A percentile compares a stretch with the other conserved stretches of the same genome.
Evolutionary conservation across 2,113 vertebrate species (phyloP).

Genomic region (Centrocercus urophasianus): DNA sequence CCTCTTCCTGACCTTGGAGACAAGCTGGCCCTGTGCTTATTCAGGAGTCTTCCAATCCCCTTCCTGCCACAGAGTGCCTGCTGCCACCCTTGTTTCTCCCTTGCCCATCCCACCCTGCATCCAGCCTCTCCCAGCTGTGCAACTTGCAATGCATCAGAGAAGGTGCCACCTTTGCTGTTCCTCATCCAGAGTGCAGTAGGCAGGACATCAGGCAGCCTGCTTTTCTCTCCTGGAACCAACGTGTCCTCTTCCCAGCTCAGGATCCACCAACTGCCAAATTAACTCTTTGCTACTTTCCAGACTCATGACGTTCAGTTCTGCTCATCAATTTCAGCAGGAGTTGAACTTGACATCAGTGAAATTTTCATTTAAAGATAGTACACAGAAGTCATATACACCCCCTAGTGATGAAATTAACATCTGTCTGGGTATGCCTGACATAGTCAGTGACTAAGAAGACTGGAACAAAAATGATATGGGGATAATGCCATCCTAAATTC

Average conservation of each 20-base stretch:
- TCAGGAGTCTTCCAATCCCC: neutral
- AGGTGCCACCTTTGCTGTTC: neutral
- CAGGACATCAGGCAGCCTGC: neutral
- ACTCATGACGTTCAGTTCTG: neutral
- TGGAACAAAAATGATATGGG: neutral
- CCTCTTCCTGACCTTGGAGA: neutral
- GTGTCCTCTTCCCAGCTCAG: neutral
- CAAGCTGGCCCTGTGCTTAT: neutral
- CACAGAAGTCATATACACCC: neutral
- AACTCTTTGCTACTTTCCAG: neutral
- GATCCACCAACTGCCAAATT: neutral
- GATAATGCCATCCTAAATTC: neutral
- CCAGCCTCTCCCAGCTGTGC: neutral
- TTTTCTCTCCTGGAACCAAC: neutral
- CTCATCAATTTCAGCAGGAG: neutral
- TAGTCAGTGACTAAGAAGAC: neutral
- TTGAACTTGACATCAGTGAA: neutral
- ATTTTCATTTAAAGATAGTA: neutral
- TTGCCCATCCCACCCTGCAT: neutral
- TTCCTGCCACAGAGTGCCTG: neutral
- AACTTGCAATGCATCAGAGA: neutral
- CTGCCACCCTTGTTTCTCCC: neutral
- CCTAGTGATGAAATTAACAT: neutral
- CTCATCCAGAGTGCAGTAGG: neutral
- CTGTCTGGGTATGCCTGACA: neutral